Conservation (phyloP, 2,797 vertebrate species). For the Melanotaenia parkinsoni region DNA sequence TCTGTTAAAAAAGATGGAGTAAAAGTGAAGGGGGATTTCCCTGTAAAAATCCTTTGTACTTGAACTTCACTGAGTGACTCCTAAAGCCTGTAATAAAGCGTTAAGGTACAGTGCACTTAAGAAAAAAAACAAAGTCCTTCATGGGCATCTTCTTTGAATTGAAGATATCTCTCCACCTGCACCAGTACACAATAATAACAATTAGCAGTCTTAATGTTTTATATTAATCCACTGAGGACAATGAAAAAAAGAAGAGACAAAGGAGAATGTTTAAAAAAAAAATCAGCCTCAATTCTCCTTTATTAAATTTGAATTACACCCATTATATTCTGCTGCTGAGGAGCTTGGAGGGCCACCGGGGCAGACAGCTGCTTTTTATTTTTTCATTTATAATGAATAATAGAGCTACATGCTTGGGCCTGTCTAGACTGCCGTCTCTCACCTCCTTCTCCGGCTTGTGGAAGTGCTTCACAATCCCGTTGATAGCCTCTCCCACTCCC, state of each 20-base stretch:
- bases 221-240: background rate
- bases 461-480: constrained; percentile 99
- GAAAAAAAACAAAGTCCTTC: constrained; percentile 18
- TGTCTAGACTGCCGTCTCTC: constrained; percentile 76
- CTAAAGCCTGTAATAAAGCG: constrained; percentile 50
- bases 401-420: constrained; percentile 62
- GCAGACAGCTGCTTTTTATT: constrained; percentile 41
- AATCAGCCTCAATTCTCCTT: constrained; percentile 2
- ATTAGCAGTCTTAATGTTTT: constrained; percentile 20
- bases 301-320: constrained; percentile 10
- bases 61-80: constrained; percentile 29
- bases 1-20: constrained; percentile 24
- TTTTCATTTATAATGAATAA: constrained; percentile 73
- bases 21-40: constrained; percentile 46
- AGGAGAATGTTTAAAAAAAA: background rate
- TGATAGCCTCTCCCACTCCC: constrained; percentile 98
- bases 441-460: constrained; percentile 99
- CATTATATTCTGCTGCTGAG: constrained; percentile 9
- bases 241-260: constrained; percentile 17
- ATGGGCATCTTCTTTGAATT: constrained; percentile 33
- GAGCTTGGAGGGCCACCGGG: constrained; percentile 37
- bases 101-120: constrained; percentile 2
- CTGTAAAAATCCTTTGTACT: constrained; percentile 43
- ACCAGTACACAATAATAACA: constrained; percentile 28
- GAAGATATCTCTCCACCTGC: constrained; percentile 9